Base-by-base conservation (phyloP, 2,888 invertebrate species). In the Drosophila setosimentum region DNA sequence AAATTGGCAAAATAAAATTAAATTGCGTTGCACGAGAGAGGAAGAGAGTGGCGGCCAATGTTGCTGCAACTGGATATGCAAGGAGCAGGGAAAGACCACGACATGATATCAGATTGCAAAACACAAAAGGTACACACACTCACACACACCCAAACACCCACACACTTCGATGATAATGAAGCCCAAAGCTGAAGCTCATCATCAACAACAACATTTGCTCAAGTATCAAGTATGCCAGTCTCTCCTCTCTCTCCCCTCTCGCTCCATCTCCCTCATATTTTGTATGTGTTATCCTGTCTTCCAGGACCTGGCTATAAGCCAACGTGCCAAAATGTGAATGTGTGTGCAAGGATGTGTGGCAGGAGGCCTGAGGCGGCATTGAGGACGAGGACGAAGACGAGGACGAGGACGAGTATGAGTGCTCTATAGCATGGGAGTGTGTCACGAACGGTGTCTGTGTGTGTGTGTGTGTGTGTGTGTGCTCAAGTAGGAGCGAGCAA, bases 401-500 rank as follows among this genome's bases (percentile, higher is more conserved):
- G 27, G 29, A 33, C 55, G 33, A 33, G 49, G 30, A 58, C 57
- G 55, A 65, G 62, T 40, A 63, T 57, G 51, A 65, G 62, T 68
- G 86, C 68, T 73, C 8, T 7, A 37, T 27, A 55, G 55, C 55
- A 55, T 57, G 75, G 67, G 90, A 92, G 90, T 92, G 88, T 92
- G 91, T 90, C 91, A 92, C 87, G 88, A 90, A 84, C 82, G 75
- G 68, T 78, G 64, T 75, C 7, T 30, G 32, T 51, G 16, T 51
- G 51, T 51, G 3, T 42, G 42, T 21, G 13, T 21, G 2, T 45
- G 13, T 45, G 13, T 49, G 49, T 77, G 68, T 82, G 80, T 78
- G 84, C 78, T 88, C 76, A 85, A 87, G 85, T 86, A 91, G 89
- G 88, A 87, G 85, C 87, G 87, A 88, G 90, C 87, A 88, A 75